Conservation (phyloP, 2,888 invertebrate genomes). For the Acanthosoma haemorrhoidale region DNA sequence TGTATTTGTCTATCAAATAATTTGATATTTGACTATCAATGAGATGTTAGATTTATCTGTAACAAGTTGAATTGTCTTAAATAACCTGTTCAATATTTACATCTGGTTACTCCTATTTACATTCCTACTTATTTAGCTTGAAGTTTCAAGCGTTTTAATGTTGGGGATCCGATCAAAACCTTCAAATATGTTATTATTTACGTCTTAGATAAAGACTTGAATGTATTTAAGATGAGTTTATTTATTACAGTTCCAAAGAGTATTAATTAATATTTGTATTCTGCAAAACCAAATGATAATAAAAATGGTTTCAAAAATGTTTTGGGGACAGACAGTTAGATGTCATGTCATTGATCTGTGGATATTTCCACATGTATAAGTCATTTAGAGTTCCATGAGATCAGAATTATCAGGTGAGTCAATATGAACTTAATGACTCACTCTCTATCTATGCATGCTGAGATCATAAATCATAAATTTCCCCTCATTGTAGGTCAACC, state of each 20-base stretch:
- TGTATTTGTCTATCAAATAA: not conserved
- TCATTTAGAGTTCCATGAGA: slow-evolving; percentile 3
- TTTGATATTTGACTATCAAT: not conserved
- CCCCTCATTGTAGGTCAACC: not conserved
- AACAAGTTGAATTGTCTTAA: not conserved
- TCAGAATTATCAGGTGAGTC: slow-evolving; percentile 30
- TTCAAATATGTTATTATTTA: too few species aligned
- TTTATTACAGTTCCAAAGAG: too few species aligned
- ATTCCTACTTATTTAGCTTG: too few species aligned
- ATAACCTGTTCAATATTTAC: not conserved
- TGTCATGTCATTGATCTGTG: not conserved
- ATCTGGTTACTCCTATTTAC: slow-evolving; percentile 6
- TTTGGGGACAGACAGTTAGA: not conserved
- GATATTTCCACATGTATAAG: not conserved
- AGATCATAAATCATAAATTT: not conserved
- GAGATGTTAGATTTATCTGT: not conserved
- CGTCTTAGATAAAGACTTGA: too few species aligned
- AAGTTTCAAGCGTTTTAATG: too few species aligned
- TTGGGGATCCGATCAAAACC: too few species aligned
- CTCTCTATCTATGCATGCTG: not conserved
- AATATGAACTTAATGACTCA: slow-evolving; percentile 20
- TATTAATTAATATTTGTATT: too few species aligned
- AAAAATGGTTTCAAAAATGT: not conserved
- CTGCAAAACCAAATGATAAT: too few species aligned
- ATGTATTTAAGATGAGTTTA: too few species aligned